Evolutionary conservation across 2,888 invertebrate species (phyloP), one percentile per base, ranked within the genome.

Genomic region (Mimas tiliae): DNA sequence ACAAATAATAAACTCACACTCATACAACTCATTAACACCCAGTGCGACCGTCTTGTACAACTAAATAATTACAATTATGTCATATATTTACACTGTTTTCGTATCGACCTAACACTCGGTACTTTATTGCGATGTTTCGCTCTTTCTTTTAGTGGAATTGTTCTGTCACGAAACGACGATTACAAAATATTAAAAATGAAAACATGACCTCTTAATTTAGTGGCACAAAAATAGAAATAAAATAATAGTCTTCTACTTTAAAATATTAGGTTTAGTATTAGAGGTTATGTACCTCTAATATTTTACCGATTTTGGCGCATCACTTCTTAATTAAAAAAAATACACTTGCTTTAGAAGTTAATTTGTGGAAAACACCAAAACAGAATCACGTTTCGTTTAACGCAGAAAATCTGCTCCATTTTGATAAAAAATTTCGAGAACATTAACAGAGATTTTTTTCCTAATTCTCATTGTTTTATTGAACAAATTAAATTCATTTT

Each of bases 1-100:
- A 89, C 87, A 87, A 76, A 74, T 87, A 87, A 87, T 88, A 87
- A 89, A 89, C 86, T 81, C 88, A 89, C 90, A 83, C 84, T 83
- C 86, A 81, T 80, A 78, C 86, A 84, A 84, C 79, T 82, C 79
- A 79, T 74, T 69, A 81, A 87, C 90, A 88, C 87, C 77, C 84
- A 78, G 86, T 86, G 89, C 81, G 76, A 71, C 80, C 75, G 77
- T 75, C 72, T 78, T 81, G 74, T 80, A 79, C 77, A 82, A 78
- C 82, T 83, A 78, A 53, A 67, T 65, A 45, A 77, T 85, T 79
- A 81, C 67, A 82, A 80, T 82, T 86, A 86, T 80, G 47, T 64
- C 45, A 53, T 55, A 64, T 34, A 53, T 65, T 58, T 65, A 65
- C 55, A 58, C 48, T 58, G 48, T 47, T 38, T 14, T 27, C 64